Evolutionary conservation across 2,797 vertebrate species (phyloP), one percentile per base, ranked within the genome.

Genomic region (Margarornis squamiger): DNA sequence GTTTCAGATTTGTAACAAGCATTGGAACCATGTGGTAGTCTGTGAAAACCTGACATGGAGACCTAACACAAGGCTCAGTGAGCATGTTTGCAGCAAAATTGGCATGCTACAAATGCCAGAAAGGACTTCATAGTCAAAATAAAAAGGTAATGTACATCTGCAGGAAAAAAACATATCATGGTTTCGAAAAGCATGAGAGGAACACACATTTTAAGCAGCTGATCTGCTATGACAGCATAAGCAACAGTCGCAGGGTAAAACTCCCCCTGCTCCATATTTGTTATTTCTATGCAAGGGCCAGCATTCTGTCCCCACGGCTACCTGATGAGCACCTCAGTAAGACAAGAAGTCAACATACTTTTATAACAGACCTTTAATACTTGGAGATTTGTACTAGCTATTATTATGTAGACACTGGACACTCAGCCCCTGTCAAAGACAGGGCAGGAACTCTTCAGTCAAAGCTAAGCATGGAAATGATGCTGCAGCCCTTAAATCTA

Each of bases 71-170:
- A 80, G 18, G 34, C 62, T 92, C 24, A 65, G 45, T 3, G 14
- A 83, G 68, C 12, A 8, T 23, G 45, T 36, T 63, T 83, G 48
- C 73, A 86, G 49, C 4, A 8, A 84, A 77, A 19, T 0, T 74
- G 66, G 45, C 38, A 48, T 2, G 10, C 30, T 68, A 34, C 20
- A 51, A 88, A 84, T 38, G 43, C 66, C 73, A 86, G 66, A 75
- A 78, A 66, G 20, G 43, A 72, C 72, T 81, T 72, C 45, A 51
- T 7, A 67, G 59, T 63, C 55, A 85, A 94, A 94, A 92, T n/a
- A 68, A 74, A 91, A 89, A 66, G 41, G 71, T 76, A 85, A 85
- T 41, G 30, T 30, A 82, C 86, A 93, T 58, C 51, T 70, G 18
- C 36, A 82, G 78, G 52, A 54, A 83, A 88, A 88, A 88, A 88